Conservation (phyloP, 2,113 vertebrate genomes). For the Mustela lutreola region DNA sequence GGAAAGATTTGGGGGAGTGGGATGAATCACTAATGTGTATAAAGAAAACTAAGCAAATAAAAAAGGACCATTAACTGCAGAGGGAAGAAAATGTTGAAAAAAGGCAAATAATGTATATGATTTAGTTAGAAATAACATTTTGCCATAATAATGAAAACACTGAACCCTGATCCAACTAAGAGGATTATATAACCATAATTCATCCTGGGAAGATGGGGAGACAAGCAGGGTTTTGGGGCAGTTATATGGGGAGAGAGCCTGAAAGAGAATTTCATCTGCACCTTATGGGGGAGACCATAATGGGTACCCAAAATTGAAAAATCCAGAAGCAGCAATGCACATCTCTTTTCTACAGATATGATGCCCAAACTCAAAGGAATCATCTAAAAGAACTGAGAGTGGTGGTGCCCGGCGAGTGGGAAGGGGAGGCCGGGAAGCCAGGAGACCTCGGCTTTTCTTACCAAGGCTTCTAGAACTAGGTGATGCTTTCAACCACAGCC, state of each 20-base stretch:
- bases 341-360: neutral
- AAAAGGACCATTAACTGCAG: neutral
- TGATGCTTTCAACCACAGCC: fast-evolving
- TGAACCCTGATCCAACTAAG: neutral
- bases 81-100: constrained; percentile 37
- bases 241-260: neutral
- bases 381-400: neutral
- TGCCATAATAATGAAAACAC: neutral
- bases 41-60: constrained; percentile 1
- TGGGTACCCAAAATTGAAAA: neutral
- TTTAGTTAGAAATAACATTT: neutral
- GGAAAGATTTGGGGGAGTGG: neutral
- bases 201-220: neutral
- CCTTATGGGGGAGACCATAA: neutral
- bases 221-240: too few relatives aligned
- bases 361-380: neutral
- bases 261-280: neutral
- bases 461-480: neutral
- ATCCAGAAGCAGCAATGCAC: neutral
- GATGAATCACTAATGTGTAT: neutral
- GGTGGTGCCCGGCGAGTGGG: neutral
- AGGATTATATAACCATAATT: neutral
- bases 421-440: neutral
- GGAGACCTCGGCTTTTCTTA: neutral
- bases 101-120: neutral